Conservation (phyloP, 2,113 vertebrate species). For the Numida meleagris region DNA sequence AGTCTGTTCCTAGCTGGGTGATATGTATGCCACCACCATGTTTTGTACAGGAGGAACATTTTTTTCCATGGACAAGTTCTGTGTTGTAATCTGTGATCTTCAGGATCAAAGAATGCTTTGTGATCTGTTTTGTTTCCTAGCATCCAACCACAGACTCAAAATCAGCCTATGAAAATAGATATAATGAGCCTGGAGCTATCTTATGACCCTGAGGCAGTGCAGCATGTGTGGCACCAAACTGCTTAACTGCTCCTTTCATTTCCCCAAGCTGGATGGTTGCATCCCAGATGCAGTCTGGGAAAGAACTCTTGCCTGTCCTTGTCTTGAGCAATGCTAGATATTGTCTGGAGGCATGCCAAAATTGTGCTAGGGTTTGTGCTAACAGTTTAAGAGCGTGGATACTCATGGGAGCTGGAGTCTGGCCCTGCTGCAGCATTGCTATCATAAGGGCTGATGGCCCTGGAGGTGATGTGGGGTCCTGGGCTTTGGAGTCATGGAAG, state of each 20-base stretch:
- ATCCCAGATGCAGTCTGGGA: background rate
- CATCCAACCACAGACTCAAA: background rate
- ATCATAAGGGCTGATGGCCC: background rate
- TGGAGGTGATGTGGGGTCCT: background rate
- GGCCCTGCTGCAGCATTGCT: background rate
- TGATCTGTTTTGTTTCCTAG: background rate
- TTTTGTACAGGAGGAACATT: background rate
- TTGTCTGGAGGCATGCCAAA: background rate
- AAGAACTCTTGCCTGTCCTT: background rate
- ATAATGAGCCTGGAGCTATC: background rate
- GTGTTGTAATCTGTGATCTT: background rate
- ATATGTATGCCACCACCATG: background rate
- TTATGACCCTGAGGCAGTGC: background rate
- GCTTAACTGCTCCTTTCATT: background rate
- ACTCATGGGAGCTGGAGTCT: background rate
- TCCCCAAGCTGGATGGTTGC: background rate
- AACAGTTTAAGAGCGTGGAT: background rate
- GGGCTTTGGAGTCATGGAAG: accelerated
- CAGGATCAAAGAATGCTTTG: background rate
- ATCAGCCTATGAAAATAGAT: background rate
- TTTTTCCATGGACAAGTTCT: background rate
- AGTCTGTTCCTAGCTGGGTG: background rate
- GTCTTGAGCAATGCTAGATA: background rate
- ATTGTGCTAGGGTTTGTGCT: background rate
- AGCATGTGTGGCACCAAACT: background rate